Evolutionary conservation across 1,140 invertebrate genomes (phyloP).

Genomic region (Drepana arcuata): DNA sequence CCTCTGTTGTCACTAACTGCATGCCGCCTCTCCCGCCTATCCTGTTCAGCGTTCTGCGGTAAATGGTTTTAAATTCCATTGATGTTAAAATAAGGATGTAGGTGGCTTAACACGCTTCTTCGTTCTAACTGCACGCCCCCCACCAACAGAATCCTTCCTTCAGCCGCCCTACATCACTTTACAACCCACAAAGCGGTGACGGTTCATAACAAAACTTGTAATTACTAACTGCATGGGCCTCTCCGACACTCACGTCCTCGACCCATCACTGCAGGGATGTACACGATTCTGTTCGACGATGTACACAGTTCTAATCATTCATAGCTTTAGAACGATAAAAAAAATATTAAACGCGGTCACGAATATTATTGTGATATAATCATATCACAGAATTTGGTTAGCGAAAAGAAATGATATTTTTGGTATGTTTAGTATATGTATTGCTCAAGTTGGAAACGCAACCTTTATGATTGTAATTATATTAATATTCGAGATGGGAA

Average conservation of each 20-base stretch:
- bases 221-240: slow-evolving; percentile 44
- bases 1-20: slow-evolving; percentile 37
- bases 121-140: slow-evolving; percentile 49
- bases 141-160: slow-evolving; percentile 29
- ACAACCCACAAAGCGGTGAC: slow-evolving; percentile 20
- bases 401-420: slow-evolving; percentile 56
- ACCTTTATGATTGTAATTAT: slow-evolving; percentile 39
- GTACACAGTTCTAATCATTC: too few relatives aligned
- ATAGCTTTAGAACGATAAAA: too few relatives aligned
- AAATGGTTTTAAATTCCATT: slow-evolving; percentile 6
- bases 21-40: slow-evolving; percentile 49
- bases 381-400: slow-evolving; percentile 55
- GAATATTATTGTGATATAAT: slow-evolving; percentile 45
- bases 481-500: slow-evolving; percentile 22
- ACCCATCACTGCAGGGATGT: slow-evolving; percentile 31
- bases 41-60: slow-evolving; percentile 41
- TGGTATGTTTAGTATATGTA: slow-evolving; percentile 49
- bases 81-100: slow-evolving; percentile 9
- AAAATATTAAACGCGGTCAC: too few relatives aligned
- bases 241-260: slow-evolving; percentile 30
- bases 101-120: slow-evolving; percentile 37
- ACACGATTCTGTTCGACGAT: too few relatives aligned
- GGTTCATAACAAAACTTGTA: slow-evolving; percentile 30
- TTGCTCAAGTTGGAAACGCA: slow-evolving; percentile 50
- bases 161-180: slow-evolving; percentile 19